A percentile compares a stretch with the other conserved stretches of the same genome.
Conservation (phyloP, 2,888 invertebrate species). For the Liopterus haemorrhoidalis region DNA sequence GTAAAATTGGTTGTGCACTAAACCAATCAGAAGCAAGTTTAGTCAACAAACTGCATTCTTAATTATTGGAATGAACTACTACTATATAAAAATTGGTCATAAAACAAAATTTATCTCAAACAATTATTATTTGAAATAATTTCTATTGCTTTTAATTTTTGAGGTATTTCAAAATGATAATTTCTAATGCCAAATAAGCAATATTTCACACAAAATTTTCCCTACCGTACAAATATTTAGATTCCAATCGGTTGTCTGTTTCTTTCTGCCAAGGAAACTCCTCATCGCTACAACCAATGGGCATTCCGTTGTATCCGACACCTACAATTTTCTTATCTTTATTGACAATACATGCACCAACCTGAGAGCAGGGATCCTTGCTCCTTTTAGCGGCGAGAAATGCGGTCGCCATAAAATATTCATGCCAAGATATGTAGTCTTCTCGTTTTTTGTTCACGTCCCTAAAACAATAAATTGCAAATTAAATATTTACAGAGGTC, state of each 20-base stretch:
- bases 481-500: too few relatives aligned
- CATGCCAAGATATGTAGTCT: constrained; percentile 78
- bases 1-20: too few relatives aligned
- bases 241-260: constrained; percentile 55
- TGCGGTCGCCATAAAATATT: constrained; percentile 94
- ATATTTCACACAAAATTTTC: constrained; percentile 1
- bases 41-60: too few relatives aligned
- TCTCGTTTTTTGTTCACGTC: constrained; percentile 48
- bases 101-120: too few relatives aligned
- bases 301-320: constrained; percentile 97
- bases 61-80: too few relatives aligned
- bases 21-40: too few relatives aligned
- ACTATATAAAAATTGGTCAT: too few relatives aligned
- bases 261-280: constrained; percentile 83
- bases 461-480: constrained; percentile 30
- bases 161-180: too few relatives aligned
- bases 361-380: constrained; percentile 90
- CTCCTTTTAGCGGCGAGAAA: constrained; percentile 86
- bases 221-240: constrained; percentile 82
- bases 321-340: constrained; percentile 81
- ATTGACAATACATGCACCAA: constrained; percentile 93
- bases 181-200: neutral
- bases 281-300: constrained; percentile 81
- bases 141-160: too few relatives aligned
- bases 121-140: neutral